A percentile compares a stretch with the other conserved stretches of the same genome.
These are phyloP conservation scores for Otolemur crassicaudatus DNA, from an alignment of 2,797 vertebrate genomes.

Conservation along the genomic window DNA sequence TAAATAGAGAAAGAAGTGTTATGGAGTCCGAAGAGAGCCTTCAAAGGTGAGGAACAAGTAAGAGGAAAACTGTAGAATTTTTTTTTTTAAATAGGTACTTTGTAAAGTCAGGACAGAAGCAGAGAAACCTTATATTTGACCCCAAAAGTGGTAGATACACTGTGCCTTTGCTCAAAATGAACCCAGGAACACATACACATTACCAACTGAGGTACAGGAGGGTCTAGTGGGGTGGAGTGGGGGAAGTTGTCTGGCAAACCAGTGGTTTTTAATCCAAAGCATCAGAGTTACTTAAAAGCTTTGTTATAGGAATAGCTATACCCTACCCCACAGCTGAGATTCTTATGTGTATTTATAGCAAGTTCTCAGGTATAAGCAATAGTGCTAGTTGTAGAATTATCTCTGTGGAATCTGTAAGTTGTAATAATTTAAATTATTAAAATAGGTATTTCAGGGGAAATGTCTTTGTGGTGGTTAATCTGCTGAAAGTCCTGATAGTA, in stretches of 20 bases:
- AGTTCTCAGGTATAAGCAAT: background rate
- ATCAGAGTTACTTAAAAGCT: background rate
- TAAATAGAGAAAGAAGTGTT: background rate
- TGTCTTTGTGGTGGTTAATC: background rate
- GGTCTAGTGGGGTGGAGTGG: fast-evolving
- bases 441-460: background rate
- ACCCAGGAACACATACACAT: no score
- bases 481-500: background rate
- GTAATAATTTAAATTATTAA: background rate
- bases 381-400: background rate
- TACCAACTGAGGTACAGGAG: background rate
- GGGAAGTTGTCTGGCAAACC: background rate
- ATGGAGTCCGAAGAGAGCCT: background rate
- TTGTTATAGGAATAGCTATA: background rate
- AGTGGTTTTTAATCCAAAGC: background rate
- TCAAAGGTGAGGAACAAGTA: background rate
- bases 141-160: background rate
- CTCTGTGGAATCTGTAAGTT: background rate
- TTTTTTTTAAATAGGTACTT: background rate
- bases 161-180: background rate
- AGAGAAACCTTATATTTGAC: background rate
- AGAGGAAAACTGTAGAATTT: background rate
- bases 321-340: background rate
- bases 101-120: background rate
- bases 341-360: background rate